Evolutionary conservation across 2,113 vertebrate genomes (phyloP), one percentile per base, ranked within the genome.

Genomic region (Amphiprion ocellaris): DNA sequence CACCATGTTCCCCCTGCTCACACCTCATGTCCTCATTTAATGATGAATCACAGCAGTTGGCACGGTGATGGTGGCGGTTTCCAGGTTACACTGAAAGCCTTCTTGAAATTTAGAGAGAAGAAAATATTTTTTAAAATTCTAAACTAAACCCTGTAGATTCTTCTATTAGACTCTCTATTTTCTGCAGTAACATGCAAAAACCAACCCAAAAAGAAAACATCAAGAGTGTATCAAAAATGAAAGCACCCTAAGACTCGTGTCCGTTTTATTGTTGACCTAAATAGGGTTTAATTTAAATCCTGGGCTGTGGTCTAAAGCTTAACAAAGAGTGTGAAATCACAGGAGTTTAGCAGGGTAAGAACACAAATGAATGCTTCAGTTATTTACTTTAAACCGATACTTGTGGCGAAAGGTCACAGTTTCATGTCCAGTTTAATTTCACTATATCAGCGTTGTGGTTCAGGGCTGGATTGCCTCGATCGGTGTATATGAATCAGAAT

Each of bases 11-110:
- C 41, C 41, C 41, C 41, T 44, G 60, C 69, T 26, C 66, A 69
- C 69, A 30, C 52, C 47, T 74, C 30, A 15, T 24, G 44, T 41
- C 33, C 24, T 78, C 71, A 72, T 26, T 11, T 59, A 68, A 70
- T 50, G 8, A 37, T 79, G 82, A 82, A 52, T 82, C 82, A 72
- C n/a, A 33, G 47, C n/a, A 69, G 76, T 24, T 73, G 68, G 81
- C 24, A 39, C 14, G 8, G 41, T 16, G 30, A 64, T 65, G 68
- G 16, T 53, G 62, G 62, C 47, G 37, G 64, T 81, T 81, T 81
- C 72, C 81, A 69, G 73, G 72, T 69, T 58, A 63, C 62, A 33
- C 56, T 19, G 59, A 55, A 59, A 53, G 21, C 19, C 41, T 3
- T 12, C 19, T 33, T 1, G 4, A 77, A 70, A 75, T 41, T 1